phyloP scores from a whole-genome alignment of 2,797 vertebrate genomes.

The Sylvia borin region DNA sequence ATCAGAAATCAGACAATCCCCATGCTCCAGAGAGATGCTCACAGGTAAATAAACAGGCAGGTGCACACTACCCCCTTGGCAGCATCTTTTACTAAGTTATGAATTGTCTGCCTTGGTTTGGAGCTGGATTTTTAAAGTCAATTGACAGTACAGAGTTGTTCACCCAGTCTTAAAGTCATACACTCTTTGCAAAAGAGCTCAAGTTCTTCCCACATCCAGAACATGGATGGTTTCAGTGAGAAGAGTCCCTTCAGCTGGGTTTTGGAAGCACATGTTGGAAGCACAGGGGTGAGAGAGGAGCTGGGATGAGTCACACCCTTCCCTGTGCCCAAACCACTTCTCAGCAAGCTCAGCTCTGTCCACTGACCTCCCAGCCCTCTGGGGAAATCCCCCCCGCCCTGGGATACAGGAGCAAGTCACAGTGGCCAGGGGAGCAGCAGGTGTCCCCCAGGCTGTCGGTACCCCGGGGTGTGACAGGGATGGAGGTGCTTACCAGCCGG shows the following conservation, averaged over 20 bases:
- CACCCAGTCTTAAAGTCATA: not conserved
- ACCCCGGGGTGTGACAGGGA: not conserved
- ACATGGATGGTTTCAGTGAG: fast-evolving
- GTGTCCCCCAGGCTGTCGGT: not conserved
- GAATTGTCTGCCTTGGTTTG: not conserved
- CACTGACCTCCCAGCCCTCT: not conserved
- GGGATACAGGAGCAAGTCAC: not conserved
- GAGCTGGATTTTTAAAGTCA: not conserved
- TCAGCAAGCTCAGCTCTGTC: not conserved
- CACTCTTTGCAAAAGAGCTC: not conserved
- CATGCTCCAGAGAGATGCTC: not conserved
- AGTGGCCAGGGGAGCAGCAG: not conserved
- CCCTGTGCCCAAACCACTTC: not conserved
- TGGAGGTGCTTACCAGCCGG: not conserved
- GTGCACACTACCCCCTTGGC: not conserved
- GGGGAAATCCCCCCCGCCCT: not conserved
- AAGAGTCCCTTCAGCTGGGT: not conserved
- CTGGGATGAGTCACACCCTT: not conserved
- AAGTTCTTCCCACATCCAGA: not conserved
- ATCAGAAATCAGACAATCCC: not conserved
- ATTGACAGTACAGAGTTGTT: not conserved
- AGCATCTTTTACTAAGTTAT: not conserved
- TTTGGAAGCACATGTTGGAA: not conserved
- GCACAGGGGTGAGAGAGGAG: not conserved
- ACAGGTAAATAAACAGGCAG: not conserved